Percentiles rank a stretch among this genome's conserved stretches.
Conservation (phyloP, 2,797 vertebrate species). For the Ctenochaetus hawaiiensis region DNA sequence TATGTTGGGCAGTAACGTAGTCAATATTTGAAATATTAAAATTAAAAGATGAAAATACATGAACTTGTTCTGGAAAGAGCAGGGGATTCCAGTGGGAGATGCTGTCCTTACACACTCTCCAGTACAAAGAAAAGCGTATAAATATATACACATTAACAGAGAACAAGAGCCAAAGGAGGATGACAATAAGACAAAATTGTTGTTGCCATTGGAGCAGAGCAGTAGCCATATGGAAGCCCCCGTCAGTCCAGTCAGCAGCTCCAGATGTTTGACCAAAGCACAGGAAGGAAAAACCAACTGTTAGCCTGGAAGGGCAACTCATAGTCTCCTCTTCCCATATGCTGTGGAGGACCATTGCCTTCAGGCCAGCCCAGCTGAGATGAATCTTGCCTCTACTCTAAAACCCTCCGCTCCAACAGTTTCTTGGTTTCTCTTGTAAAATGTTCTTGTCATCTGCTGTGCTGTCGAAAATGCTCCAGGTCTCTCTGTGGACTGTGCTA, state of each 20-base stretch:
- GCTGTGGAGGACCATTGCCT: constrained; percentile 21
- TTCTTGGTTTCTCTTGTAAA: constrained; percentile 31
- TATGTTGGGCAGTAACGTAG: background rate
- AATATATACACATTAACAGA: background rate
- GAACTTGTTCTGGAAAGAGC: background rate
- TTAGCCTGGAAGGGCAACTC: constrained; percentile 39
- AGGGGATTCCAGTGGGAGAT: background rate
- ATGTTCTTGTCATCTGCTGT: constrained; percentile 42
- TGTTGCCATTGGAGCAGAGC: constrained; percentile 2
- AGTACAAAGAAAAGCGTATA: background rate
- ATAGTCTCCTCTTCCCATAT: constrained; percentile 38
- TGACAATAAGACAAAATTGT: constrained; percentile 9
- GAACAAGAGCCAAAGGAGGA: constrained; percentile 16
- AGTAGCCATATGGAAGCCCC: constrained; percentile 48
- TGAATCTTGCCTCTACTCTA: constrained; percentile 2
- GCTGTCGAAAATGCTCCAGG: constrained; percentile 28
- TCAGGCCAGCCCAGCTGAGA: constrained; percentile 12
- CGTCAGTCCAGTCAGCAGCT: constrained; percentile 33
- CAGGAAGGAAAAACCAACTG: constrained; percentile 50
- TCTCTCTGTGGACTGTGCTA: constrained; percentile 33
- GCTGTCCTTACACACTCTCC: background rate
- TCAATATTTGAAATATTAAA: too few species aligned
- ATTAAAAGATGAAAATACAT: background rate
- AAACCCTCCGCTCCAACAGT: constrained; percentile 6
- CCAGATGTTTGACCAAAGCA: constrained; percentile 60